Conservation (phyloP, 2,797 vertebrate genomes). For the Spondyliosoma cantharus region DNA sequence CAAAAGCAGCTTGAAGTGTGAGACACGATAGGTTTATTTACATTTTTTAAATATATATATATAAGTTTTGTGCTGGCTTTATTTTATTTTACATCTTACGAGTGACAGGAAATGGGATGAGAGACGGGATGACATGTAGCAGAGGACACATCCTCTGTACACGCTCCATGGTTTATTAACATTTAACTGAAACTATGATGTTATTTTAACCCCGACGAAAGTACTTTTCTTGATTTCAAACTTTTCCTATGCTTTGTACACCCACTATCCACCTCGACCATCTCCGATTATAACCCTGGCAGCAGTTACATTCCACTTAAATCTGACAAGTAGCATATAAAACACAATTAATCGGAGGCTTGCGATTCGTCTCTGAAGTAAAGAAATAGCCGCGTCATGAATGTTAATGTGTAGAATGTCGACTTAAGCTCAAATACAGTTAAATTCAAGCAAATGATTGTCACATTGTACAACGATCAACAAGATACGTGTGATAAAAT, state of each 20-base stretch:
- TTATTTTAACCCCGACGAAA: neutral
- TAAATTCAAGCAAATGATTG: conserved; percentile 16
- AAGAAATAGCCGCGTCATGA: neutral
- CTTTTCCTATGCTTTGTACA: neutral
- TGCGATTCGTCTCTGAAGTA: neutral
- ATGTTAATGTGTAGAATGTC: neutral
- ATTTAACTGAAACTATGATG: neutral
- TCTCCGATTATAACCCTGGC: neutral
- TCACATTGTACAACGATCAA: conserved; percentile 45
- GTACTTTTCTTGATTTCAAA: neutral
- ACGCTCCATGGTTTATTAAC: neutral
- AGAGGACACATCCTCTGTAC: too few species aligned
- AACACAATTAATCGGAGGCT: neutral
- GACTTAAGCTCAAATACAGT: conserved; percentile 22
- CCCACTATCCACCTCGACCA: neutral
- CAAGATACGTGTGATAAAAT: conserved; percentile 1
- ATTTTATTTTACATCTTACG: too few species aligned
- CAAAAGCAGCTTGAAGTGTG: neutral
- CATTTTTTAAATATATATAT: neutral
- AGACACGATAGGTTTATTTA: neutral
- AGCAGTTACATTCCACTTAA: neutral
- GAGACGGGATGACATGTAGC: too few species aligned
- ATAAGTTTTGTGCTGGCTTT: too few species aligned
- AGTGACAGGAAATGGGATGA: too few species aligned
- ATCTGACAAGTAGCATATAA: neutral